A percentile compares a stretch with the other conserved stretches of the same genome.
Conservation (phyloP, 2,888 invertebrate species). For the Dromius quadrimaculatus region DNA sequence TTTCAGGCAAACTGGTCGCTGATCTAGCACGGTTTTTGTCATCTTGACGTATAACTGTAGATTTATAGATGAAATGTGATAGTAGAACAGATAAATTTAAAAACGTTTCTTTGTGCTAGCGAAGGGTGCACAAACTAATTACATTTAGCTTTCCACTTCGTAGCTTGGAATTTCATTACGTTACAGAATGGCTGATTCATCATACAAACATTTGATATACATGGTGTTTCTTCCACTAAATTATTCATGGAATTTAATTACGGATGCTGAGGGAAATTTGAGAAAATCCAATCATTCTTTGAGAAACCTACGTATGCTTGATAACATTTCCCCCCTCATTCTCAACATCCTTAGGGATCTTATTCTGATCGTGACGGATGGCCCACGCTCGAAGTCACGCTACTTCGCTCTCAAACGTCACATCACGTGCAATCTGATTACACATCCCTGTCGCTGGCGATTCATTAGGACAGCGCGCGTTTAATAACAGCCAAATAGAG, state of each 20-base stretch:
- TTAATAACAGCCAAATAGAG: too few relatives aligned
- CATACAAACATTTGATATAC: conserved; percentile 4
- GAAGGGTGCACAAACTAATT: not conserved
- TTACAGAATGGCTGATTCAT: conserved; percentile 18
- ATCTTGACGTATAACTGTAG: not conserved
- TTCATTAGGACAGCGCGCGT: too few relatives aligned
- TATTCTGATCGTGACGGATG: too few relatives aligned
- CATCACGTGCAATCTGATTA: too few relatives aligned
- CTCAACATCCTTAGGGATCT: too few relatives aligned
- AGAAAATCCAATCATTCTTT: too few relatives aligned
- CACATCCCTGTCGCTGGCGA: too few relatives aligned
- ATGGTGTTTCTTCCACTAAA: conserved; percentile 36
- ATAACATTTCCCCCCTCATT: too few relatives aligned
- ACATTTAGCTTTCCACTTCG: conserved; percentile 24
- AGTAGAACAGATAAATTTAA: too few relatives aligned
- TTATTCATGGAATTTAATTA: conserved; percentile 40
- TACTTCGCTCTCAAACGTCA: too few relatives aligned
- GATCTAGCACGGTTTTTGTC: conserved; percentile 22
- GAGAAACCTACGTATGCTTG: too few relatives aligned
- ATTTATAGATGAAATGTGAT: not conserved
- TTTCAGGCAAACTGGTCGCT: conserved; percentile 34
- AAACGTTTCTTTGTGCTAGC: not conserved
- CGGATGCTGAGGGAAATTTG: conserved; percentile 26
- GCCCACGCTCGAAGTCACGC: too few relatives aligned
- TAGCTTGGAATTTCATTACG: conserved; percentile 28